phyloP scores from a whole-genome alignment of 2,888 invertebrate species.

The Habroteleia sp. region DNA sequence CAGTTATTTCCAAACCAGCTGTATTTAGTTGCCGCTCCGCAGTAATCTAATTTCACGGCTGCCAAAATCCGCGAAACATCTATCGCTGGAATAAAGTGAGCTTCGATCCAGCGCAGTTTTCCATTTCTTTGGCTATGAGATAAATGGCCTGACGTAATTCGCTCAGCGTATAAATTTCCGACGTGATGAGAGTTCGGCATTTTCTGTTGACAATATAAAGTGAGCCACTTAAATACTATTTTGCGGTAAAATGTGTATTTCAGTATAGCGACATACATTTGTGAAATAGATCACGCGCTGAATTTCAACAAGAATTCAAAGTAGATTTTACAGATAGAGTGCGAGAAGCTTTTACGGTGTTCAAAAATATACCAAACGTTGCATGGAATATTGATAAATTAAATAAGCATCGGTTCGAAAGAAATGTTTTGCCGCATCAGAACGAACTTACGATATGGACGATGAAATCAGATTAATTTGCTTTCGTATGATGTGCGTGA shows the following conservation, averaged over 20 bases:
- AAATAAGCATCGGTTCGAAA: constrained; percentile 41
- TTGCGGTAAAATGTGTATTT: constrained; percentile 48
- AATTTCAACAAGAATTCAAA: constrained; percentile 57
- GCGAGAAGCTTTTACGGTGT: constrained; percentile 44
- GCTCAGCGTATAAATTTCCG: constrained; percentile 32
- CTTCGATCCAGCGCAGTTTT: no score
- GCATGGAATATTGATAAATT: constrained; percentile 54
- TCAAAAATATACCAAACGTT: constrained; percentile 56
- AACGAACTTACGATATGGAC: no score
- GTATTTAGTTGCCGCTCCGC: no score
- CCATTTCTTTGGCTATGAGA: constrained; percentile 18
- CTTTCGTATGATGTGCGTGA: no score
- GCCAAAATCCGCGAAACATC: constrained; percentile 4
- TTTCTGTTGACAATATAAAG: constrained; percentile 48
- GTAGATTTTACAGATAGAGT: constrained; percentile 46
- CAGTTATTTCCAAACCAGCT: no score
- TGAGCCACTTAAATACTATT: constrained; percentile 58
- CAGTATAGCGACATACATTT: constrained; percentile 50
- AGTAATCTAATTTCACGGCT: constrained; percentile 3
- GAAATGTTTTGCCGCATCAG: constrained; percentile 3
- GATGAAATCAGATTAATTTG: no score
- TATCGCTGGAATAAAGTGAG: constrained; percentile 6
- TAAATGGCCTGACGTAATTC: constrained; percentile 29
- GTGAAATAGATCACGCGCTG: constrained; percentile 57
- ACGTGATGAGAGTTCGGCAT: constrained; percentile 21